A percentile compares a stretch with the other conserved stretches of the same genome.
These are phyloP conservation scores for Cyclina sinensis DNA, from an alignment of 1,140 invertebrate genomes.

Conservation along the genomic window DNA sequence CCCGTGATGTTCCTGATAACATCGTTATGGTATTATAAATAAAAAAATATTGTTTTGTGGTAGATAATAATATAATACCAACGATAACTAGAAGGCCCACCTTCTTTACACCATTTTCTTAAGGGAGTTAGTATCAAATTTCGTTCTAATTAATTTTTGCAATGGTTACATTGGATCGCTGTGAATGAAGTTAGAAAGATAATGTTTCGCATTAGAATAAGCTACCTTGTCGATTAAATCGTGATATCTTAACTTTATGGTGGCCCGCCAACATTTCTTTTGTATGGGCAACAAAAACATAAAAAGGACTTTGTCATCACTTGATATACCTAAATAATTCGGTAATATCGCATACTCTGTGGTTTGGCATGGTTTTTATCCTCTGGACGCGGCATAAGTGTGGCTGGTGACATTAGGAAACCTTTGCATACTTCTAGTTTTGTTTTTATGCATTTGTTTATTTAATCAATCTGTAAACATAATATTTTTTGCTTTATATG, in stretches of 20 bases:
- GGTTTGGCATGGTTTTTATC: not conserved
- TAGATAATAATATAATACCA: not conserved
- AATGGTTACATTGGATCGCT: not conserved
- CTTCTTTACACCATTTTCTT: not conserved
- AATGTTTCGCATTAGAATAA: not conserved
- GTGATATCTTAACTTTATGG: not conserved
- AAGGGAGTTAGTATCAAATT: not conserved
- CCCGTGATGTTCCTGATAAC: not conserved
- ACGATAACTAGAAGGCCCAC: not conserved
- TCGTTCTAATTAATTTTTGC: constrained; percentile 22
- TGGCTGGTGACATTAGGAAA: not conserved
- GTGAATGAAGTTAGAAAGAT: not conserved
- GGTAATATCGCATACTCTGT: not conserved
- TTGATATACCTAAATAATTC: not conserved
- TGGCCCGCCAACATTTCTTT: not conserved
- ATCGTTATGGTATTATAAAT: not conserved
- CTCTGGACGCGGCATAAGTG: not conserved
- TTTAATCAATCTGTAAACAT: not conserved
- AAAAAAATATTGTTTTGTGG: not conserved
- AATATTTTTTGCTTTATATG: no score
- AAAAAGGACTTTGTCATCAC: not conserved
- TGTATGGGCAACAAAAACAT: not conserved
- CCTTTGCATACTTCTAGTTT: not conserved
- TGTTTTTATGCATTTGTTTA: not conserved
- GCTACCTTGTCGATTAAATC: not conserved